Evolutionary conservation across 2,888 invertebrate genomes (phyloP).

Genomic region (Sceliomorpha sp.): DNA sequence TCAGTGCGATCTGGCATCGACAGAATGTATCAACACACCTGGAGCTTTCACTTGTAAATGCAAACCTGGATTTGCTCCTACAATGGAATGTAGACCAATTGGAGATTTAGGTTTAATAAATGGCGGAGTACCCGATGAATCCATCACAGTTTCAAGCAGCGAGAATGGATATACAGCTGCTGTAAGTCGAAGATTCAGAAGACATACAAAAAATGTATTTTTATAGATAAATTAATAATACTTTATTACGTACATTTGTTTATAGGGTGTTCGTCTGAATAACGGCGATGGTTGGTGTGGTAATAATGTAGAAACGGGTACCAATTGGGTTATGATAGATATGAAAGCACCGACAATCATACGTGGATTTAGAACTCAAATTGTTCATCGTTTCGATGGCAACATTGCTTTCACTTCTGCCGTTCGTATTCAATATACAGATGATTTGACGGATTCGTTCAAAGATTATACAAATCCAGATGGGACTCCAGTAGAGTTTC

Average conservation of each 20-base stretch:
- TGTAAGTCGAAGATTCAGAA: too few relatives aligned
- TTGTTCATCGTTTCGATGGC: constrained; percentile 90
- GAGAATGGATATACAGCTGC: constrained; percentile 92
- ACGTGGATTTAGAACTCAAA: constrained; percentile 94
- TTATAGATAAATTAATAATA: constrained; percentile 2
- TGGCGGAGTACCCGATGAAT: constrained; percentile 94
- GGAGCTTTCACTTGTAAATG: constrained; percentile 96
- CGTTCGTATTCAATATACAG: constrained; percentile 91
- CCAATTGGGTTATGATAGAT: constrained; percentile 94
- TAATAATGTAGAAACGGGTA: constrained; percentile 90
- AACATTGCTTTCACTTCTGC: constrained; percentile 94
- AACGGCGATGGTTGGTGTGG: constrained; percentile 95
- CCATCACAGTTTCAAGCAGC: constrained; percentile 90
- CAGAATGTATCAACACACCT: constrained; percentile 93
- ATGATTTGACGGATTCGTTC: constrained; percentile 93
- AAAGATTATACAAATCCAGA: constrained; percentile 96
- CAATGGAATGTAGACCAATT: constrained; percentile 93
- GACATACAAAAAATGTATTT: too few relatives aligned
- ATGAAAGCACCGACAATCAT: constrained; percentile 93
- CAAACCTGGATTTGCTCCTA: constrained; percentile 89
- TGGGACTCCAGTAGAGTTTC: constrained; percentile 95
- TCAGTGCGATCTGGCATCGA: constrained; percentile 94
- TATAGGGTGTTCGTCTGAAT: constrained; percentile 90
- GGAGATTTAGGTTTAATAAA: constrained; percentile 93
- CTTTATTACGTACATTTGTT: too few relatives aligned